phyloP scores from a whole-genome alignment of 2,888 invertebrate species.

The Ferdinandea cuprea region DNA sequence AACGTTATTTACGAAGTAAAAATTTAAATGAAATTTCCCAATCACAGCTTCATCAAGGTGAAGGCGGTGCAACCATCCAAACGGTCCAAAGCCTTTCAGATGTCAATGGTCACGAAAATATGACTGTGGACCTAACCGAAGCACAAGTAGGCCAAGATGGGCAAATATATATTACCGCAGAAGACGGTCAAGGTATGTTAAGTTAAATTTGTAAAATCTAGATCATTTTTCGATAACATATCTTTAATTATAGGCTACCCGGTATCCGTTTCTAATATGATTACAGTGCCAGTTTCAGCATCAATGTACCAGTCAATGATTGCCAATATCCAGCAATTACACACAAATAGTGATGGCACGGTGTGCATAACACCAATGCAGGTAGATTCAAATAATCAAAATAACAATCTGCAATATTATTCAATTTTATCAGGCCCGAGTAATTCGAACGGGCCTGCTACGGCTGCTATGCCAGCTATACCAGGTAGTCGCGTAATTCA shows the following conservation, averaged over 20 bases:
- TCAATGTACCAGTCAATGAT: conserved; percentile 98
- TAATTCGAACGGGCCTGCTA: conserved; percentile 57
- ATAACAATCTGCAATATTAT: conserved; percentile 75
- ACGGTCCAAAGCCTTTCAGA: conserved; percentile 88
- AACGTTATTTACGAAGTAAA: background rate
- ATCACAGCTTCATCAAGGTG: conserved; percentile 87
- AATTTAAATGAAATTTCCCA: background rate
- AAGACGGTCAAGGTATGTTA: conserved; percentile 93
- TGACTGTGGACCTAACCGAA: conserved; percentile 95
- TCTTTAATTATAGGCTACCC: conserved; percentile 84
- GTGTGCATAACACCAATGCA: conserved; percentile 94
- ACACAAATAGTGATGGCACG: conserved; percentile 89
- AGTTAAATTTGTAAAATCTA: background rate
- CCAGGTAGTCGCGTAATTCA: conserved; percentile 72
- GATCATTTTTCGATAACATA: background rate
- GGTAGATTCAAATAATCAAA: conserved; percentile 84
- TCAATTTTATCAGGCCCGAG: conserved; percentile 64
- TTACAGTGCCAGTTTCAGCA: conserved; percentile 96
- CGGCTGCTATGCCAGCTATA: conserved; percentile 33
- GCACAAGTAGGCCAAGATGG: conserved; percentile 96
- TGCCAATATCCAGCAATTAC: conserved; percentile 92
- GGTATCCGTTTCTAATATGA: conserved; percentile 95
- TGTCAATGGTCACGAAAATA: conserved; percentile 90
- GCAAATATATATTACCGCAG: conserved; percentile 96
- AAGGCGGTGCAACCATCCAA: conserved; percentile 85